Evolutionary conservation across 2,797 vertebrate genomes (phyloP).

Genomic region (Oreochromis grahami): DNA sequence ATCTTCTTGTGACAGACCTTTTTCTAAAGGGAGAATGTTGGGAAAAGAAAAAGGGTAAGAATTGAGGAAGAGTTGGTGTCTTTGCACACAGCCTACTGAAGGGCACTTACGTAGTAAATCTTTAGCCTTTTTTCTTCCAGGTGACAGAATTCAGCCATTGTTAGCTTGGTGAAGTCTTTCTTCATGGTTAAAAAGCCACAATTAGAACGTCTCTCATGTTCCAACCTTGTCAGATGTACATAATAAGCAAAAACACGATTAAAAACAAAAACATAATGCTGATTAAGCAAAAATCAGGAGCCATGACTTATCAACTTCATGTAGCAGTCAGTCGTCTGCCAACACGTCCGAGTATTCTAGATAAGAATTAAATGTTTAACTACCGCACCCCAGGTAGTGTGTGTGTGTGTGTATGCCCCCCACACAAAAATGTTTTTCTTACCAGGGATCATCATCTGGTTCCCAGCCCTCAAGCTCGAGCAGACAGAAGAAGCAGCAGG

Average conservation of each 20-base stretch:
- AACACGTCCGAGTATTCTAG: not conserved
- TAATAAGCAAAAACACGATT: not conserved
- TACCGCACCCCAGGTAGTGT: not conserved
- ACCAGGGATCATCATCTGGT: constrained; percentile 80
- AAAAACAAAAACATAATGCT: rapidly evolving
- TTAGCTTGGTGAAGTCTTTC: constrained; percentile 72
- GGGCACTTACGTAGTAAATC: constrained; percentile 73
- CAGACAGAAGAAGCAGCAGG: constrained; percentile 84
- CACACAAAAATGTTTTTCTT: not conserved
- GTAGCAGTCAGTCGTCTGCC: not conserved
- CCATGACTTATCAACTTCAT: not conserved
- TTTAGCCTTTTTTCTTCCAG: constrained; percentile 78
- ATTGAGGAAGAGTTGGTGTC: rapidly evolving
- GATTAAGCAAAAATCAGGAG: not conserved
- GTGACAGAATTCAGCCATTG: constrained; percentile 73
- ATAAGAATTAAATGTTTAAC: not conserved
- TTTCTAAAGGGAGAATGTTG: constrained; percentile 42
- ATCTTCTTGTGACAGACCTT: constrained; percentile 72
- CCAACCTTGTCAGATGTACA: constrained; percentile 57
- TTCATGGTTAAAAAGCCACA: constrained; percentile 78
- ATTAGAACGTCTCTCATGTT: constrained; percentile 72
- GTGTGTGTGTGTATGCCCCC: too few species aligned
- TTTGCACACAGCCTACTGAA: not conserved
- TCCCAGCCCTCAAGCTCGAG: constrained; percentile 85
- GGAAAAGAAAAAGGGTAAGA: not conserved